phyloP scores from a whole-genome alignment of 2,888 invertebrate species.

The Diarsia dahlii region DNA sequence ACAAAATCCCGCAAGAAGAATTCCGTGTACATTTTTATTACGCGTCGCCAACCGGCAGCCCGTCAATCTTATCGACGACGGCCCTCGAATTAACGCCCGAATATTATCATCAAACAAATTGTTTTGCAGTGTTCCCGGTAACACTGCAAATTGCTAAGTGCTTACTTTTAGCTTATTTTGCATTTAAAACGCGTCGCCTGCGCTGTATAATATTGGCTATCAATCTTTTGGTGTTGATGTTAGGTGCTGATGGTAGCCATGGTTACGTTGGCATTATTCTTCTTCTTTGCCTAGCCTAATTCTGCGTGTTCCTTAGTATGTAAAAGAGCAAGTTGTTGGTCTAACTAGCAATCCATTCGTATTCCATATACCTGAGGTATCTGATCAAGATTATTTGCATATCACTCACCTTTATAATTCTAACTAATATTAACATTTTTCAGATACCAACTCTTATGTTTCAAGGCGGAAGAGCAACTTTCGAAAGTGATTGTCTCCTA shows the following conservation, averaged over 20 bases:
- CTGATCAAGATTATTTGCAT: too few species aligned
- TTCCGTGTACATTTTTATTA: slow-evolving; percentile 66
- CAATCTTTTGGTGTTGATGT: slow-evolving; percentile 48
- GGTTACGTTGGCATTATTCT: too few species aligned
- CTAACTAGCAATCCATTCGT: background rate
- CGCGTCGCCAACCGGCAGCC: slow-evolving; percentile 48
- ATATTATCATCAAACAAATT: slow-evolving; percentile 77
- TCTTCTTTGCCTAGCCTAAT: background rate
- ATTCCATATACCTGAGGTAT: background rate
- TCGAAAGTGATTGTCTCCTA: too few species aligned
- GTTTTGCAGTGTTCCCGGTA: slow-evolving; percentile 65
- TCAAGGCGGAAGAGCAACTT: too few species aligned
- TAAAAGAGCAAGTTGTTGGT: background rate
- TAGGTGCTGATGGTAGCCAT: slow-evolving; percentile 13
- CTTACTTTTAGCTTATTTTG: slow-evolving; percentile 55
- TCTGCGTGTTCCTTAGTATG: background rate
- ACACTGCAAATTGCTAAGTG: slow-evolving; percentile 60
- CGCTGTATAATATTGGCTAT: slow-evolving; percentile 47
- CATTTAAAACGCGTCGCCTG: slow-evolving; percentile 57
- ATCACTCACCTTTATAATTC: too few species aligned
- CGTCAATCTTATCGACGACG: slow-evolving; percentile 75
- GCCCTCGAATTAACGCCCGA: slow-evolving; percentile 74
- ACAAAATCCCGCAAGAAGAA: slow-evolving; percentile 15
- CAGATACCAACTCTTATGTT: too few species aligned
- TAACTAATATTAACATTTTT: too few species aligned